A percentile compares a stretch with the other conserved stretches of the same genome.
These are phyloP conservation scores for Euura lappo DNA, from an alignment of 1,140 invertebrate species.

Conservation along the genomic window DNA sequence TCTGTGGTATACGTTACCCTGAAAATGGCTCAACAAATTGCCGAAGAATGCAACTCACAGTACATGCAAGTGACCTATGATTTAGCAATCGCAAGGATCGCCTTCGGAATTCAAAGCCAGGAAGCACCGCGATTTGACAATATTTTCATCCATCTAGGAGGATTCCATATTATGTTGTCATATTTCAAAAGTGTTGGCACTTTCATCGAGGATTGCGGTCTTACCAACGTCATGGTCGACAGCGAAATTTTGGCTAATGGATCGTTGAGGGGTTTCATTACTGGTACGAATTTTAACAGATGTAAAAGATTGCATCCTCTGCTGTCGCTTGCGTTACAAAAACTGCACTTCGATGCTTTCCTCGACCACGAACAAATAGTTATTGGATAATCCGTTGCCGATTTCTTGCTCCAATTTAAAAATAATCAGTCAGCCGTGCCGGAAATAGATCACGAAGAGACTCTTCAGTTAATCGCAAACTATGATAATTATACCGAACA, in stretches of 20 bases:
- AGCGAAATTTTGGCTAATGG: slow-evolving; percentile 51
- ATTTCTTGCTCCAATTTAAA: slow-evolving; percentile 9
- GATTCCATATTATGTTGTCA: slow-evolving; percentile 38
- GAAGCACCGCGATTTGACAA: slow-evolving; percentile 43
- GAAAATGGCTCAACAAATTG: slow-evolving; percentile 27
- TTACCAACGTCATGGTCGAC: slow-evolving; percentile 51
- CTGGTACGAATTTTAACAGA: slow-evolving; percentile 56
- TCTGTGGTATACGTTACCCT: slow-evolving; percentile 29
- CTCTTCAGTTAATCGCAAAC: slow-evolving; percentile 27
- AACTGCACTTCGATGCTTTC: slow-evolving; percentile 34
- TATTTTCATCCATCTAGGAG: slow-evolving; percentile 39
- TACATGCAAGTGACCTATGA: slow-evolving; percentile 48
- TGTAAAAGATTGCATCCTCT: slow-evolving; percentile 55
- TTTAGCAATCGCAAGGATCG: slow-evolving; percentile 51
- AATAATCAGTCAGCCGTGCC: slow-evolving; percentile 20
- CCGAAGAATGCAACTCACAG: slow-evolving; percentile 35
- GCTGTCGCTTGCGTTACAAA: slow-evolving; percentile 2
- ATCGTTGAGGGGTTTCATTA: slow-evolving; percentile 51
- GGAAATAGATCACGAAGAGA: slow-evolving; percentile 16
- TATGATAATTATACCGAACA: slow-evolving; percentile 33
- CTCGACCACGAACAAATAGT: slow-evolving; percentile 25
- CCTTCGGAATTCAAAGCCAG: slow-evolving; percentile 45
- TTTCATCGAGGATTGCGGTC: slow-evolving; percentile 48
- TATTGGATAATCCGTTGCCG: slow-evolving; percentile 22
- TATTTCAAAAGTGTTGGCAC: slow-evolving; percentile 40